Percentiles rank a stretch among this genome's conserved stretches.
phyloP scores from a whole-genome alignment of 2,113 vertebrate genomes.

The Chroicocephalus ridibundus region DNA sequence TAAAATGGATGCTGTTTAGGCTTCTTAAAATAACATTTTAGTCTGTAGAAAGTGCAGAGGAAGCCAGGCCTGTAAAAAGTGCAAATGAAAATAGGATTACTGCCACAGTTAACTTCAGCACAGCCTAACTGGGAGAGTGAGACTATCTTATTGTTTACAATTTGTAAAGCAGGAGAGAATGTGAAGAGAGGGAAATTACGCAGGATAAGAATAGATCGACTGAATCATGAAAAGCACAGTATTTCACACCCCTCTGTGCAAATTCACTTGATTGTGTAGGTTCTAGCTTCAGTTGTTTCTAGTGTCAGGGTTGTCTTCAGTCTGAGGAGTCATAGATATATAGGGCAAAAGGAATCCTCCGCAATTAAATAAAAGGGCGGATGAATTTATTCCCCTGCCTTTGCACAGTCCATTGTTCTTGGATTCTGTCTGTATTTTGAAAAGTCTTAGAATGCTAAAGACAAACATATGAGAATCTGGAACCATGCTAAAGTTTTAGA shows the following conservation, averaged over 20 bases:
- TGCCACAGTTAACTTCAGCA: neutral
- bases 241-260: neutral
- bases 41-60: neutral
- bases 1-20: slow-evolving; percentile 11
- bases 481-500: slow-evolving; percentile 55
- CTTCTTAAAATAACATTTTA: neutral
- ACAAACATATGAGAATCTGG: slow-evolving; percentile 65
- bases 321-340: neutral
- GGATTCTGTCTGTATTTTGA: slow-evolving; percentile 61
- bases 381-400: slow-evolving; percentile 52
- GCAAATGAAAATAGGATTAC: neutral
- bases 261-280: neutral
- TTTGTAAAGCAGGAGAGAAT: neutral
- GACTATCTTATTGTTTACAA: neutral
- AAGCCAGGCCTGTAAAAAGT: neutral
- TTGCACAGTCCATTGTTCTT: slow-evolving; percentile 53
- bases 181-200: neutral
- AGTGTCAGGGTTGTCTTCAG: neutral
- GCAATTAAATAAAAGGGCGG: neutral
- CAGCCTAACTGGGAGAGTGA: neutral
- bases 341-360: neutral
- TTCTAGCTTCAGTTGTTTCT: neutral
- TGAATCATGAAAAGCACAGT: neutral
- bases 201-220: neutral
- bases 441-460: slow-evolving; percentile 66